Conservation (phyloP, 2,113 vertebrate genomes). For the Tachysurus vachellii region DNA sequence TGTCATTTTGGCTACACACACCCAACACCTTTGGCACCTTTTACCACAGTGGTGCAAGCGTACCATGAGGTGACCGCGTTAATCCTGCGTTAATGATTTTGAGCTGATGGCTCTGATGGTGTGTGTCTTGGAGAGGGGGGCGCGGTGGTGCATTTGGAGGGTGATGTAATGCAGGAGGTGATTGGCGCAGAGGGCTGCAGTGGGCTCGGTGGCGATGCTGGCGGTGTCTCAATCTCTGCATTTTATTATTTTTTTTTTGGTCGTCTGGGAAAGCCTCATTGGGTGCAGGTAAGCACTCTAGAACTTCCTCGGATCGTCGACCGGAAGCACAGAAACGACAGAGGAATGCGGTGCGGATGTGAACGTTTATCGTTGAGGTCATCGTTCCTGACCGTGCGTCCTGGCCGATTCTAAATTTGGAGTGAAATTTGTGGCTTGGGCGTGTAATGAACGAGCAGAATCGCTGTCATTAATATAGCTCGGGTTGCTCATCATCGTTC, state of each 20-base stretch:
- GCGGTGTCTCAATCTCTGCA: constrained; percentile 53
- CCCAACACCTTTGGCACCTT: constrained; percentile 19
- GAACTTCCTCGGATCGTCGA: background rate
- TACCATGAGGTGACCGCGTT: constrained; percentile 27
- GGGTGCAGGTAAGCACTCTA: constrained; percentile 21
- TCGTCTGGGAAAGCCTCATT: constrained; percentile 33
- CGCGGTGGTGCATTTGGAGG: constrained; percentile 28
- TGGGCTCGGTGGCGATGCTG: constrained; percentile 61
- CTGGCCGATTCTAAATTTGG: background rate
- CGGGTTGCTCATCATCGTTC: constrained; percentile 29
- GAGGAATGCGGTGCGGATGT: constrained; percentile 21
- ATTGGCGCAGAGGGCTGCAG: constrained; percentile 57
- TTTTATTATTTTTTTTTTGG: background rate
- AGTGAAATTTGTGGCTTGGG: constrained; percentile 17
- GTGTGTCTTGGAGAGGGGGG: constrained; percentile 11
- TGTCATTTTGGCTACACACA: constrained; percentile 37
- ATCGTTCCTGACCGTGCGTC: constrained; percentile 29
- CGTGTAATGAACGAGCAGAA: constrained; percentile 51
- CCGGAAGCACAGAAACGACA: background rate
- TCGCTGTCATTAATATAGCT: constrained; percentile 61
- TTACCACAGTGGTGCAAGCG: constrained; percentile 15
- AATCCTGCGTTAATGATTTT: constrained; percentile 42
- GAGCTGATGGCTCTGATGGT: constrained; percentile 31
- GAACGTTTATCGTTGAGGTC: constrained; percentile 37
- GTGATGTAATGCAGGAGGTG: constrained; percentile 50